These are phyloP conservation scores for Cheumatopsyche charites DNA, from an alignment of 1,140 invertebrate genomes.

Conservation along the genomic window DNA sequence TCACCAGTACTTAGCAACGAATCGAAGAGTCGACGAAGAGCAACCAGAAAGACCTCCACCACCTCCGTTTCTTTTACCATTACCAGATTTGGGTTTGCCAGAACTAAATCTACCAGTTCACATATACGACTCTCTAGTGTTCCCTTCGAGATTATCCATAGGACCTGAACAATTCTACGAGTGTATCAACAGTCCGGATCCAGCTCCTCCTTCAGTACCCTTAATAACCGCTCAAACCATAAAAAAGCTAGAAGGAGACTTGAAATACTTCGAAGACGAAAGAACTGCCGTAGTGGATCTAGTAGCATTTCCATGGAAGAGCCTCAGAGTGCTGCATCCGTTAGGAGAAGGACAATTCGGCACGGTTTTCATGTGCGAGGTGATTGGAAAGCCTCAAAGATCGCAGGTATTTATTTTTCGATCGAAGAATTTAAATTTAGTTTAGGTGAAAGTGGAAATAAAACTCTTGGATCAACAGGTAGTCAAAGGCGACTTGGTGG, in stretches of 20 bases:
- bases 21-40: constrained; percentile 2
- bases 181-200: constrained; percentile 58
- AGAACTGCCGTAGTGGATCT: not conserved
- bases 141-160: constrained; percentile 69
- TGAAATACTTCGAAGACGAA: constrained; percentile 28
- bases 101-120: constrained; percentile 47
- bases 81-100: constrained; percentile 49
- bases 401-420: not conserved
- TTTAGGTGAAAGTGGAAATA: not conserved
- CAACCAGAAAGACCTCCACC: constrained; percentile 48
- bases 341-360: constrained; percentile 38
- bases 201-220: constrained; percentile 19
- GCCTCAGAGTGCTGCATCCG: constrained; percentile 29
- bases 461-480: not conserved
- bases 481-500: constrained; percentile 62
- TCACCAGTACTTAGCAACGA: constrained; percentile 10
- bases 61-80: constrained; percentile 29
- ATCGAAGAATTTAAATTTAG: too few species aligned
- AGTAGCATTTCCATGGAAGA: constrained; percentile 21
- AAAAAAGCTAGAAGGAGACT: constrained; percentile 22
- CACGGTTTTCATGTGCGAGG: constrained; percentile 28
- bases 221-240: constrained; percentile 37
- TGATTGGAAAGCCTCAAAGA: not conserved
- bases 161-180: constrained; percentile 79
- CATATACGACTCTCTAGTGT: constrained; percentile 33